These are phyloP conservation scores for Plectrocnemia conspersa DNA, from an alignment of 1,140 invertebrate genomes.

Conservation along the genomic window DNA sequence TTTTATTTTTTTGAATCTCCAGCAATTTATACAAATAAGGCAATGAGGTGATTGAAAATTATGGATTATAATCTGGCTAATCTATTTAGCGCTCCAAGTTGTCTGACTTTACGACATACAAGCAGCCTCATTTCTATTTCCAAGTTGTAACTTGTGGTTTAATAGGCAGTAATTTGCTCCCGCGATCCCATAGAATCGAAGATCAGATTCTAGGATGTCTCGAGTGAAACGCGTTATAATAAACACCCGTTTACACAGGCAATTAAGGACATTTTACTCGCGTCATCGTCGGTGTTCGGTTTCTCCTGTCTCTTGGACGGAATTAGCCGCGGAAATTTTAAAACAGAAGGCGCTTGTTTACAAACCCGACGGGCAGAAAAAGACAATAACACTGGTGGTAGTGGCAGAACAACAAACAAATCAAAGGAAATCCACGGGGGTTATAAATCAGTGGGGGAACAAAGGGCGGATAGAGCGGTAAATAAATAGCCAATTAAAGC, in stretches of 20 bases:
- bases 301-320: neutral
- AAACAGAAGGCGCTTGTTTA: constrained; percentile 5
- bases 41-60: no score
- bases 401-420: constrained; percentile 11
- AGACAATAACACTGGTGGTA: no score
- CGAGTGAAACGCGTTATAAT: neutral
- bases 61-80: no score
- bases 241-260: no score
- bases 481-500: constrained; percentile 19
- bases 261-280: no score
- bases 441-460: constrained; percentile 3
- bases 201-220: neutral
- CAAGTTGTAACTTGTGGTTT: neutral
- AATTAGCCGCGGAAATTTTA: constrained; percentile 4
- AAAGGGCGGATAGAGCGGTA: constrained; percentile 7
- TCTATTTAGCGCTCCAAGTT: no score
- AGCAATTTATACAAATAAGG: no score
- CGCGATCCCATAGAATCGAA: neutral
- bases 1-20: no score
- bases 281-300: neutral
- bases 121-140: neutral
- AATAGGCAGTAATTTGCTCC: neutral
- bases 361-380: constrained; percentile 5
- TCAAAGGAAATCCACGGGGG: neutral
- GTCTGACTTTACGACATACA: no score